Conservation (phyloP, 1,140 invertebrate genomes). For the Hypothenemus hampei region DNA sequence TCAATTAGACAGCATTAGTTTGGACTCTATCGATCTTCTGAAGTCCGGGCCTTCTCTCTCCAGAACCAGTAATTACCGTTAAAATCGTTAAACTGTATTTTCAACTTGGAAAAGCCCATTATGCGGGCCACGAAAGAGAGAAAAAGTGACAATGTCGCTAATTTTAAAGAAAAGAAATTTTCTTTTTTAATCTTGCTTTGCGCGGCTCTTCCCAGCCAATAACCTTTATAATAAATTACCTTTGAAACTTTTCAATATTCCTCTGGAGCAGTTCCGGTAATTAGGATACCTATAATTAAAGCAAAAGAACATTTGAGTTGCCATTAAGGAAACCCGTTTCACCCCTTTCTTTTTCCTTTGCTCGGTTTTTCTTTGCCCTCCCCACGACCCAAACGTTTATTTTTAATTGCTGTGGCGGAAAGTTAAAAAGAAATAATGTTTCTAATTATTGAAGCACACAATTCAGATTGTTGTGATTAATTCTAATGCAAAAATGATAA, state of each 20-base stretch:
- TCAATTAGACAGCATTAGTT: constrained; percentile 47
- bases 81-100: constrained; percentile 7
- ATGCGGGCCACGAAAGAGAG: too few species aligned
- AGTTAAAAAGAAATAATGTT: constrained; percentile 39
- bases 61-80: constrained; percentile 13
- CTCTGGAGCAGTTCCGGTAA: constrained; percentile 9
- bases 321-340: constrained; percentile 24
- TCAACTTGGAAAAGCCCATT: too few species aligned
- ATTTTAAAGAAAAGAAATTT: too few species aligned
- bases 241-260: constrained; percentile 21
- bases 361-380: constrained; percentile 16
- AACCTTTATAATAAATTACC: constrained; percentile 15
- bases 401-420: constrained; percentile 20
- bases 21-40: constrained; percentile 15
- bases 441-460: constrained; percentile 35
- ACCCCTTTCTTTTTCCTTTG: constrained; percentile 16
- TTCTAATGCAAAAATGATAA: too few species aligned
- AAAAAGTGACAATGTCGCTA: too few species aligned
- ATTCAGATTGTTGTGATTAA: too few species aligned
- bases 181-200: too few species aligned
- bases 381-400: background rate
- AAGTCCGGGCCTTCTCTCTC: constrained; percentile 6
- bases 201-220: too few species aligned
- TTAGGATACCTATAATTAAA: constrained; percentile 26
- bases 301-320: constrained; percentile 22